Percentiles rank a stretch among this genome's conserved stretches.
Conservation (phyloP, 1,140 invertebrate genomes). For the Caligus rogercresseyi region DNA sequence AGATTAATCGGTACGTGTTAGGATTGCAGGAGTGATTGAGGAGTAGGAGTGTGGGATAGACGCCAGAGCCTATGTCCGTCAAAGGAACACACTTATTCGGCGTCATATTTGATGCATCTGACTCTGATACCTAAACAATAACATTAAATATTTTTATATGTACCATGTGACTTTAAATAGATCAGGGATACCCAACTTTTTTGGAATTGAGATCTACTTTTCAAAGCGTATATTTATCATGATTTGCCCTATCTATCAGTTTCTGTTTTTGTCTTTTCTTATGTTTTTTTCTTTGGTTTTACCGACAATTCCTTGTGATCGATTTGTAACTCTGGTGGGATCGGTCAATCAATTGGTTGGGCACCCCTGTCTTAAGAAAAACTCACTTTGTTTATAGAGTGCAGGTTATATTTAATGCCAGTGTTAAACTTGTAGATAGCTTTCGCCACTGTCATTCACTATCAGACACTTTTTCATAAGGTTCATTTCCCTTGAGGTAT, state of each 20-base stretch:
- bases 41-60: conserved; percentile 9
- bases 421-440: conserved; percentile 1
- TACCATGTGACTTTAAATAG: neutral
- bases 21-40: conserved; percentile 13
- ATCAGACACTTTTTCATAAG: neutral
- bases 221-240: too few species aligned
- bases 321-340: too few species aligned
- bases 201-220: too few species aligned
- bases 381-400: conserved; percentile 1
- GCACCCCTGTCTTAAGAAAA: too few species aligned
- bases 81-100: neutral
- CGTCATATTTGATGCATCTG: neutral
- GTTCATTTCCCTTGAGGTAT: neutral
- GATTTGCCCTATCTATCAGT: too few species aligned
- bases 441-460: neutral
- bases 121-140: neutral
- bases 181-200: neutral
- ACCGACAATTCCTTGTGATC: too few species aligned
- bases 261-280: too few species aligned
- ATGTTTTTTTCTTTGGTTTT: too few species aligned
- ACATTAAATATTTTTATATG: neutral
- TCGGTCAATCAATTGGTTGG: too few species aligned
- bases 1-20: conserved; percentile 3
- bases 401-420: conserved; percentile 9
- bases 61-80: conserved; percentile 1